Base-by-base conservation (phyloP, 2,113 vertebrate genomes). In the Heloderma charlesbogerti region DNA sequence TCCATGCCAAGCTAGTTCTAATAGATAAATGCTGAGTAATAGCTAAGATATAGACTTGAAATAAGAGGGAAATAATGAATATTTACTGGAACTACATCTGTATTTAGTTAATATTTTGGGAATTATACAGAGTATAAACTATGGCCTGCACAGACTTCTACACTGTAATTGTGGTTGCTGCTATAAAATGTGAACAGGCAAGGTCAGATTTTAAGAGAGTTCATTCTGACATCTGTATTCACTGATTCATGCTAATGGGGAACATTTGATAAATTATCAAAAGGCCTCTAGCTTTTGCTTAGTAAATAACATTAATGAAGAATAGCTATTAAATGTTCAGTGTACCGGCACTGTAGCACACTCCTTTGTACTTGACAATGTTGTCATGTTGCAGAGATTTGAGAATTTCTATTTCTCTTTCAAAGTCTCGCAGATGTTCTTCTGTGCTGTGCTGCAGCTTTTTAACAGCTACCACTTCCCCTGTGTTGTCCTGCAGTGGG, bases 281-380 rank as follows among this genome's bases (percentile, higher is more conserved):
- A 9, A 15, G 43, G 45, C 34, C 43, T 72, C 60, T 22, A 20
- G 88, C 88, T 40, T 92, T 71, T 54, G 88, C 40, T 29, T 75
- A 80, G n/a, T 22, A 31, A 15, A 20, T 4, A 79, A 20, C 37
- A 22, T 66, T 87, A 86, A 18, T 2, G 60, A 20, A 78, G 22
- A 85, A 74, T 15, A 22, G 18, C 1, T 60, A 84, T 83, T 94
- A 67, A 89, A 40, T 4, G 43, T n/a, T 86, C 77, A 57, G 95
- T 97, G 34, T 96, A 99, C 99, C 99, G 93, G 98, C 98, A 40
- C 99, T 99, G 95, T 99, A 99, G 96, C 99, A 99, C 18, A 99
- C 99, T 88, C 99, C 99, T 96, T 99, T 99, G 95, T 99, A 99
- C 93, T 98, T 98, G 85, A 99, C 99, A 25, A 99, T 99, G 97